A percentile compares a stretch with the other conserved stretches of the same genome.
Evolutionary conservation across 2,888 invertebrate genomes (phyloP).

Genomic region (Morinoia aosen): DNA sequence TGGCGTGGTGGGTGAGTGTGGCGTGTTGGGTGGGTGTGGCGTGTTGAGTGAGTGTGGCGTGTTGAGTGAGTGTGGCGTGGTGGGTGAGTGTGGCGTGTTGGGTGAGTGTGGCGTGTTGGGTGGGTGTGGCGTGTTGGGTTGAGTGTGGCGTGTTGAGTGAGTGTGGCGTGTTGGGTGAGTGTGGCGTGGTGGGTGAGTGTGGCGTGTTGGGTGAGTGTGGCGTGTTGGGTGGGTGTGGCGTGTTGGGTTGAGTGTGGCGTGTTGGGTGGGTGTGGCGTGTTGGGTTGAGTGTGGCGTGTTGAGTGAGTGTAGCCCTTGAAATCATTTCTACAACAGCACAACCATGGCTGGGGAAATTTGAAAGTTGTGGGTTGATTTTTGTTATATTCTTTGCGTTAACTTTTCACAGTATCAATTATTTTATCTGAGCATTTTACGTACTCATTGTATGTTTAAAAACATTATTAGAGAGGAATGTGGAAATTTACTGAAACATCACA

Average conservation of each 20-base stretch:
- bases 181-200: constrained; percentile 75
- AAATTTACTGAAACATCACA: no score
- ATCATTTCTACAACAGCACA: no score
- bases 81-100: constrained; percentile 78
- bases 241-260: constrained; percentile 74
- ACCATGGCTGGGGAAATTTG: no score
- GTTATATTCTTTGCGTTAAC: no score
- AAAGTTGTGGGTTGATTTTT: no score
- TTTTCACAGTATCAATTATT: no score
- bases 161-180: constrained; percentile 77
- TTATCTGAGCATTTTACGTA: no score
- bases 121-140: constrained; percentile 78
- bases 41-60: constrained; percentile 78
- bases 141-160: constrained; percentile 74
- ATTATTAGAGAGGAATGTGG: no score
- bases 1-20: constrained; percentile 75
- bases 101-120: constrained; percentile 74
- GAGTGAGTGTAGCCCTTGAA: constrained; percentile 70
- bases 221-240: constrained; percentile 77
- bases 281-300: constrained; percentile 75
- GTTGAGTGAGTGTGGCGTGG: constrained; percentile 74
- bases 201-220: constrained; percentile 76
- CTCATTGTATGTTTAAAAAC: no score
- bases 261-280: constrained; percentile 77
- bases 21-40: constrained; percentile 76